Conservation (phyloP, 2,113 vertebrate genomes). For the Aplodontia rufa region DNA sequence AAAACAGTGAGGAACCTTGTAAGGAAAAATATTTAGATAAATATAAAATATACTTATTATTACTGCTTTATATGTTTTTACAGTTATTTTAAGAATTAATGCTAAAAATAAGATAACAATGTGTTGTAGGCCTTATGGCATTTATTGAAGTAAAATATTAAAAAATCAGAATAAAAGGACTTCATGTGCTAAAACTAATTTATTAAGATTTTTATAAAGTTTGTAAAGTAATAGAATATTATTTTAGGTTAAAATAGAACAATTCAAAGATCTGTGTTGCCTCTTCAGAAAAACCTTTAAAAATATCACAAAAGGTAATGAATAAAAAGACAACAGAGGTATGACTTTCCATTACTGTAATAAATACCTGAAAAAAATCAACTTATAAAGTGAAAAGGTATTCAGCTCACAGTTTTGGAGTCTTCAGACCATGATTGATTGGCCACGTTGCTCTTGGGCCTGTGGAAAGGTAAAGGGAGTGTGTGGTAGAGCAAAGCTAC, state of each 20-base stretch:
- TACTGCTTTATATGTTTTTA: neutral
- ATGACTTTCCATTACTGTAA: neutral
- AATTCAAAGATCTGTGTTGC: neutral
- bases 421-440: neutral
- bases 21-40: neutral
- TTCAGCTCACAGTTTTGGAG: neutral
- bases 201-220: neutral
- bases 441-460: neutral
- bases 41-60: neutral
- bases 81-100: neutral
- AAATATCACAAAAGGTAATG: neutral
- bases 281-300: neutral
- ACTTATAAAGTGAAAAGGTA: no score
- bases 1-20: neutral
- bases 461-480: no score
- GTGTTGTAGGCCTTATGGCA: neutral
- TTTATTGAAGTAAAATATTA: neutral
- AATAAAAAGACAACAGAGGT: neutral
- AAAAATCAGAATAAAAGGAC: neutral
- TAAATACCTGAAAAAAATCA: neutral
- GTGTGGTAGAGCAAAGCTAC: neutral
- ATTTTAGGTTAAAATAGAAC: neutral
- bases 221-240: neutral
- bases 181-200: neutral
- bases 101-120: neutral